These are phyloP conservation scores for Corythornis vintsioides DNA, from an alignment of 2,113 vertebrate species.

Conservation along the genomic window DNA sequence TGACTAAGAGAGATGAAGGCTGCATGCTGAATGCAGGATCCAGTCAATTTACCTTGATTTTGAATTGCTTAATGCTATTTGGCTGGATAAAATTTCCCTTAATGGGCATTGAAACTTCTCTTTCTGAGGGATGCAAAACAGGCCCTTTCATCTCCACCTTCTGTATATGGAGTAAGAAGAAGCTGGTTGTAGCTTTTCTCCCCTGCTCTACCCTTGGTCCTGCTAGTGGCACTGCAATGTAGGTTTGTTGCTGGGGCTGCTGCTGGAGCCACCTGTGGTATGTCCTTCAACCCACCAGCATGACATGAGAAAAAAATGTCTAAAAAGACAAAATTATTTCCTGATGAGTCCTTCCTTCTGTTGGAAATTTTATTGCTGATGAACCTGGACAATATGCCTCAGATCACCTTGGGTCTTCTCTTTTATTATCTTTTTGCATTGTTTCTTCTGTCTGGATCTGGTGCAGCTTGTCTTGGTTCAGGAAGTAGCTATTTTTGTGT, in stretches of 20 bases:
- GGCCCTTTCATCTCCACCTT: background rate
- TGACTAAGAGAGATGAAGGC: slow-evolving; percentile 31
- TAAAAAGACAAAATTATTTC: background rate
- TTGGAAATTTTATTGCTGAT: background rate
- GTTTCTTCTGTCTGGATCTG: background rate
- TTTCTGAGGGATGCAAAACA: background rate
- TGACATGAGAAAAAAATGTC: background rate
- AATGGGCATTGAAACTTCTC: background rate
- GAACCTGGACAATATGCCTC: background rate
- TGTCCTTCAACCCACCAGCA: background rate
- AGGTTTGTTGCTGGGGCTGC: background rate
- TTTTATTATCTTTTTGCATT: background rate
- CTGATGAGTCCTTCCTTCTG: background rate
- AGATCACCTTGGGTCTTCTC: rapidly evolving
- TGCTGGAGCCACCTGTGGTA: background rate
- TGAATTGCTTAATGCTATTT: slow-evolving; percentile 23
- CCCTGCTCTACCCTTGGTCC: background rate
- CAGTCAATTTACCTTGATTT: slow-evolving; percentile 35
- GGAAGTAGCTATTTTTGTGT: background rate
- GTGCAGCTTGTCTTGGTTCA: background rate
- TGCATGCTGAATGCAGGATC: slow-evolving; percentile 10
- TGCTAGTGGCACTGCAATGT: background rate
- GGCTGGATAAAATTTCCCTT: slow-evolving; percentile 29
- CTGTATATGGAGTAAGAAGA: background rate
- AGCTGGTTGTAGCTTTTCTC: background rate